Percentiles rank a stretch among this genome's conserved stretches.
Evolutionary conservation across 2,797 vertebrate genomes (phyloP).

Genomic region (Echeneis naucrates): DNA sequence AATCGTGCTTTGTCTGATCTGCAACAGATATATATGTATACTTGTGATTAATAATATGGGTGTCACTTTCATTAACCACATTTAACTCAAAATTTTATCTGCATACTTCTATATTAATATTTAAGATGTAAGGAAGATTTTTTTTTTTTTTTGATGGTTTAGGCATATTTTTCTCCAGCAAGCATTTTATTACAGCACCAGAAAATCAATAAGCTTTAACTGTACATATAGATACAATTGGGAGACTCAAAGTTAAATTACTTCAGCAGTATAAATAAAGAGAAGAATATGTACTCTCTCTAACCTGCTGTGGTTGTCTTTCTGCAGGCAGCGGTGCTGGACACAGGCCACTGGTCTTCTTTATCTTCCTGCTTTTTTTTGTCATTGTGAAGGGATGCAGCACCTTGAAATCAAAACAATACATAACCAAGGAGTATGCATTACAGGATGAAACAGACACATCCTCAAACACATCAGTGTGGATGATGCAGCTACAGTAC

Average conservation of each 20-base stretch:
- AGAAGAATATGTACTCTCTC: not conserved
- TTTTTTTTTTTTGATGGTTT: not conserved
- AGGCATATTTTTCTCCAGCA: not conserved
- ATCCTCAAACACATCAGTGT: not conserved
- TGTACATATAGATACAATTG: not conserved
- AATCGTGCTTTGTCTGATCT: conserved; percentile 54
- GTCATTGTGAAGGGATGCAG: conserved; percentile 12
- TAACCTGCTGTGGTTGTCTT: conserved; percentile 53
- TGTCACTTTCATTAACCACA: not conserved
- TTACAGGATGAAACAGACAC: not conserved
- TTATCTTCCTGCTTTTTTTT: conserved; percentile 22
- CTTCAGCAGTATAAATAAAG: not conserved
- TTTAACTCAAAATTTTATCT: not conserved
- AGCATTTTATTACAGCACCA: not conserved
- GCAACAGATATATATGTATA: conserved; percentile 26
- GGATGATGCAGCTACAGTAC: not conserved
- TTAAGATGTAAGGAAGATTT: not conserved
- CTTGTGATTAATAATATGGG: not conserved
- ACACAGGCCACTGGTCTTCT: conserved; percentile 21
- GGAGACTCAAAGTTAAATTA: not conserved
- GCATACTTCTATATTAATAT: conserved; percentile 1
- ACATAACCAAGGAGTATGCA: not conserved
- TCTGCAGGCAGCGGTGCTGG: conserved; percentile 19
- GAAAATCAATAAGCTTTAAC: not conserved
- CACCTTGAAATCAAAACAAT: conserved; percentile 42